Evolutionary conservation across 2,888 invertebrate species (phyloP).

Genomic region (Frankliniella intonsa): DNA sequence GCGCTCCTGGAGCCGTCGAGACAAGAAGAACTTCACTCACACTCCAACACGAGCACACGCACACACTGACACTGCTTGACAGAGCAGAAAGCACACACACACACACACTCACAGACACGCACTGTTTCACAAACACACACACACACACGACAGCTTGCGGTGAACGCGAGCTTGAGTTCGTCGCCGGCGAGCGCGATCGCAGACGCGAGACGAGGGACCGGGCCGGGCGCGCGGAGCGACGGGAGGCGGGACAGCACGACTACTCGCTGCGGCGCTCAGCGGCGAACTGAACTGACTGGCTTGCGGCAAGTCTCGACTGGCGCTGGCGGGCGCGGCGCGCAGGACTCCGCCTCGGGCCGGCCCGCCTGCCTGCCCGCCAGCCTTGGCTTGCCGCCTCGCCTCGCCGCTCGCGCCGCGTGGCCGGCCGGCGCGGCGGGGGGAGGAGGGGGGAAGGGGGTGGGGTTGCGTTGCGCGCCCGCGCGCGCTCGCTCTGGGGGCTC

Average conservation of each 20-base stretch:
- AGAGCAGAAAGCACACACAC: neutral
- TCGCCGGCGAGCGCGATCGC: conserved; percentile 10
- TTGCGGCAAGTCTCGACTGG: neutral
- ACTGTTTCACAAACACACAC: conserved; percentile 7
- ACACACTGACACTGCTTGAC: neutral
- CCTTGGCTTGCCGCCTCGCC: too few relatives aligned
- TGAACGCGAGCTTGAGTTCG: neutral
- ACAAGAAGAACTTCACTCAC: neutral
- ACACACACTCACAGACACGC: neutral
- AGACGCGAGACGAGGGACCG: neutral
- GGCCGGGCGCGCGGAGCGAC: neutral
- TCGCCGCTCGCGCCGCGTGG: neutral
- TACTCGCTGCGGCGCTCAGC: neutral
- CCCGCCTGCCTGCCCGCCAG: neutral
- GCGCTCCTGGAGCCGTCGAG: too few relatives aligned
- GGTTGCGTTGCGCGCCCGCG: neutral
- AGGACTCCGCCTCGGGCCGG: neutral
- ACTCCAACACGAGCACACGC: neutral
- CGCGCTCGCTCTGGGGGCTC: conserved; percentile 12
- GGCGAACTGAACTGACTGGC: neutral
- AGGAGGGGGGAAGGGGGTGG: neutral
- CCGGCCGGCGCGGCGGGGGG: conserved; percentile 11
- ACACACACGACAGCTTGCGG: neutral
- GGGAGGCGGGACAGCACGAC: neutral
- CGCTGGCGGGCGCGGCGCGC: neutral